Evolutionary conservation across 1,140 invertebrate genomes (phyloP), one percentile per base, ranked within the genome.

Genomic region (Lepidotrigona ventralis): DNA sequence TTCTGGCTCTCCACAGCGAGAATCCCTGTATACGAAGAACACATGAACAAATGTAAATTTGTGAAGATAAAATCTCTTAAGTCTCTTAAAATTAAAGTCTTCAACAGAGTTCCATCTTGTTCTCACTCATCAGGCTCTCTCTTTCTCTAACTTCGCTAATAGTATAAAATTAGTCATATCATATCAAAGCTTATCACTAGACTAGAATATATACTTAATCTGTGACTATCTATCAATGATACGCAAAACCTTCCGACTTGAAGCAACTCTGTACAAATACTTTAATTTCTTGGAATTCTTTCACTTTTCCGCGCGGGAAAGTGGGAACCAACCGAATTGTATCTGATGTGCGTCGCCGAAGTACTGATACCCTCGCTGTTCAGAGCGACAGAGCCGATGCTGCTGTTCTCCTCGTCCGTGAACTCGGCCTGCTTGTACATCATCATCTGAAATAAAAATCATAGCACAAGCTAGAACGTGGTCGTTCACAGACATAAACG

Each of bases 351-450:
- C 58, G 97, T 97, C 17, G 96, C 96, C 9, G 96, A 97, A 2
- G 96, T 95, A 64, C 96, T 96, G 23, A 97, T 96, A 53, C 95
- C 95, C 90, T 92, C 91, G 88, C 94, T 94, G 64, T 94, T 94
- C 66, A 98, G 94, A 85, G 97, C 97, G 19, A 97, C 97, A 29
- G 97, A 97, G 72, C 97, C 97, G 85, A 97, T 96, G 89, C 97
- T 97, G 90, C 96, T 97, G n/a, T 95, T 96, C 91, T 97, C 97
- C 88, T 97, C 97, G 92, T 97, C 97, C 89, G 97, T 96, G 88
- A 98, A 97, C 91, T 97, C 97, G 54, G 97, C 96, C 90, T 97
- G 97, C 93, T 97, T 97, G 90, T 98, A 98, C 83, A 96, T 96
- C 84, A 97, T 97, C 97, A 97, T 97, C 97, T 97, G 95, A 29